These are phyloP conservation scores for Chaetops frenatus DNA, from an alignment of 2,113 vertebrate genomes.

Conservation along the genomic window DNA sequence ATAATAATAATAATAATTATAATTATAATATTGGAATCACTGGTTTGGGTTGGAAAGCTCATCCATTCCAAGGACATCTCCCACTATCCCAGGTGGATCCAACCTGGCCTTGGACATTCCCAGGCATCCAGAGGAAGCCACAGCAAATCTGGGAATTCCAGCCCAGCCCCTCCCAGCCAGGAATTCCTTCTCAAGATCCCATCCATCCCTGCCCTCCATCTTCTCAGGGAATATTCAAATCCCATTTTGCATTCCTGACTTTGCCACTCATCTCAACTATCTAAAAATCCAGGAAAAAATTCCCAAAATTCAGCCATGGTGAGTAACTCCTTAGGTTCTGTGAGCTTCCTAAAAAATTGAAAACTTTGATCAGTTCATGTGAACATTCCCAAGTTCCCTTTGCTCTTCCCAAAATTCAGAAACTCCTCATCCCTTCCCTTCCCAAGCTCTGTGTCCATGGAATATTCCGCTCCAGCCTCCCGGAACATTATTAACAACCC, in stretches of 20 bases:
- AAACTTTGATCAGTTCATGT: neutral
- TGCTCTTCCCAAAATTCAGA: neutral
- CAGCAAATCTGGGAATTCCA: too few relatives aligned
- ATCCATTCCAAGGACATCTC: too few relatives aligned
- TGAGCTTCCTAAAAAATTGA: neutral
- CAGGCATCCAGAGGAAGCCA: too few relatives aligned
- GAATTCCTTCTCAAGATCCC: neutral
- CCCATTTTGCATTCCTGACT: neutral
- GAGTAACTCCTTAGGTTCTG: neutral
- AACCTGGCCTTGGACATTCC: too few relatives aligned
- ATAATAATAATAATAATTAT: too few relatives aligned
- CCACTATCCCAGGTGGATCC: too few relatives aligned
- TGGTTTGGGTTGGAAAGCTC: neutral
- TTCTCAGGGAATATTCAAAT: neutral
- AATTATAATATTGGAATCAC: too few relatives aligned
- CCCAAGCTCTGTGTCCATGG: neutral
- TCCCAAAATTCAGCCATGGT: neutral
- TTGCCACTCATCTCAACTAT: fast-evolving
- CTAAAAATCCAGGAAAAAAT: neutral
- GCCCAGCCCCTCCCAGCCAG: neutral
- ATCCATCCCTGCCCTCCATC: neutral
- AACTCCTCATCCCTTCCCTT: neutral
- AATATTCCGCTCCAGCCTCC: neutral
- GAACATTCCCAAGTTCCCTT: neutral
- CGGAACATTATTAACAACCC: slow-evolving; percentile 16